Base-by-base conservation (phyloP, 2,888 invertebrate genomes). In the Nemurella pictetii region DNA sequence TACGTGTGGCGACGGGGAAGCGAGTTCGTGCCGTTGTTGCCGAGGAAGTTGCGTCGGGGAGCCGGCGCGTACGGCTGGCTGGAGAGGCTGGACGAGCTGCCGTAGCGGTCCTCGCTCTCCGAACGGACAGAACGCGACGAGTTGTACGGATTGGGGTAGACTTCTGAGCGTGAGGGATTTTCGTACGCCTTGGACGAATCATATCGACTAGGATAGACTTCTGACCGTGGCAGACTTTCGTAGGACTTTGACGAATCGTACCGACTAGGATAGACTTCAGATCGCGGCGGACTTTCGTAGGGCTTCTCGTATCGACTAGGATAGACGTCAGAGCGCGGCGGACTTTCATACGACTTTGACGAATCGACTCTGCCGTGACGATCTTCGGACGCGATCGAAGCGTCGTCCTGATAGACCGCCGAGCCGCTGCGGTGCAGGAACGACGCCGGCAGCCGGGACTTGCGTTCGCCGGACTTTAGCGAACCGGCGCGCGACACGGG, bases 391-490 rank as follows among this genome's bases (percentile, higher is more conserved):
- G 75, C 26, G 12, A 9, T 26, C 75, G 75, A 25, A 26, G 1
- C 75, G 20, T 3, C 3, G 75, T 20, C 55, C 20, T 55, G 5
- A 12, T 20, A 12, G 55, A 12, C 20, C 20, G 9, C 55, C 55
- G 87, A 7, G 89, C 84, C 82, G 82, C 55, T 15, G 82, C 29
- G 28, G 36, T 55, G 78, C 4, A 27, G n/a, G 78, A 30, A 27
- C 84, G 89, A 87, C 36, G 90, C 84, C 80, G 88, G 89, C 5
- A 89, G 89, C 9, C 85, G 89, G 0, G 89, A 87, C 55, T 89
- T 89, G 4, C 87, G 86, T 7, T 85, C 86, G 26, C 84, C 86
- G 1, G 87, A 89, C 0, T 87, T 87, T 35, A 88, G 87, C 15
- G 89, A 88, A 1, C 87, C 28, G 35, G 81, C 36, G 81, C 81